A percentile compares a stretch with the other conserved stretches of the same genome.
phyloP scores from a whole-genome alignment of 2,113 vertebrate genomes.

The Leucopsar rothschildi region DNA sequence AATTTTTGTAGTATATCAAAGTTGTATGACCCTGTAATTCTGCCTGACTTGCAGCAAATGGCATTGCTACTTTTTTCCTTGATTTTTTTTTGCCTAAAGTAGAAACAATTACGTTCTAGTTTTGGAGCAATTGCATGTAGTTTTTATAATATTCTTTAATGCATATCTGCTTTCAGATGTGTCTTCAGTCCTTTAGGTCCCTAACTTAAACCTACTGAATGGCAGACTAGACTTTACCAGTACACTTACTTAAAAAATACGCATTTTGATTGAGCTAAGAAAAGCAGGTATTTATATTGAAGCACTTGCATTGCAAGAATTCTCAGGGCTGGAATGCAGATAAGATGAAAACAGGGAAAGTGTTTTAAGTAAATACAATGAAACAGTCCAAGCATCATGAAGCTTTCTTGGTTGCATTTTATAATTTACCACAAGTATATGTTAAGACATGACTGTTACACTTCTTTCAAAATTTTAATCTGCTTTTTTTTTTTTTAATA shows the following conservation, averaged over 20 bases:
- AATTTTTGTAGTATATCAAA: neutral
- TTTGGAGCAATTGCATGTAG: neutral
- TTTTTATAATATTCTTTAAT: neutral
- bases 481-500: conserved; percentile 23
- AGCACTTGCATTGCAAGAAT: neutral
- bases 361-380: neutral
- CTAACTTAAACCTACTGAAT: neutral
- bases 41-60: neutral
- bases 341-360: neutral
- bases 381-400: neutral
- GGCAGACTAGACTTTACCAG: neutral
- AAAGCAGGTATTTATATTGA: neutral
- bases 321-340: neutral
- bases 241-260: neutral
- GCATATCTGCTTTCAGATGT: neutral
- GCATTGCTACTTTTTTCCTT: neutral
- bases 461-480: neutral
- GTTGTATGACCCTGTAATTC: neutral
- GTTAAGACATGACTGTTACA: neutral
- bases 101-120: neutral
- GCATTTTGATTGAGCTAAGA: neutral
- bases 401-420: neutral
- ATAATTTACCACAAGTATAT: neutral
- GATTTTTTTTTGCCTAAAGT: neutral
- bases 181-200: neutral